phyloP scores from a whole-genome alignment of 2,113 vertebrate species.

The Anseranas semipalmata region DNA sequence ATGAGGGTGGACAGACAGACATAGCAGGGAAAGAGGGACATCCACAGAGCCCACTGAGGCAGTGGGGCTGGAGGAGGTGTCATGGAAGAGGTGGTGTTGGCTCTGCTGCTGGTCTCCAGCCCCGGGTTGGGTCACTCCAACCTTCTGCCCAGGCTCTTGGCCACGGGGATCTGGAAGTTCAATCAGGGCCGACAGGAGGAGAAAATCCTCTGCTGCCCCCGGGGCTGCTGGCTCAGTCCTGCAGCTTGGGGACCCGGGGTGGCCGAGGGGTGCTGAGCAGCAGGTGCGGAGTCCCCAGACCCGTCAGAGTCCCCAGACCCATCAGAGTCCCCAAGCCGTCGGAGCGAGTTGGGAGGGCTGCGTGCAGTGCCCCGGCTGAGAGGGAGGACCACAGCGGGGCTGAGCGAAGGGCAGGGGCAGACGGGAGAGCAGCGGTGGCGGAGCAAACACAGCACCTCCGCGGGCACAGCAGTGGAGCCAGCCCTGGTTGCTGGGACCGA shows the following conservation, averaged over 20 bases:
- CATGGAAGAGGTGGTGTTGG: background rate
- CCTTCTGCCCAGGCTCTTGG: background rate
- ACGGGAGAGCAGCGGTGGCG: background rate
- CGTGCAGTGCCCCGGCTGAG: background rate
- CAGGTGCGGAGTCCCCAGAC: background rate
- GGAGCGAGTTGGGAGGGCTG: background rate
- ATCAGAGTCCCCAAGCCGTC: no score
- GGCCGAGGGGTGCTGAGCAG: background rate
- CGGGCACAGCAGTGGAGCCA: rapidly evolving
- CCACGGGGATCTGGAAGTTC: background rate
- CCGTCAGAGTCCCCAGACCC: rapidly evolving
- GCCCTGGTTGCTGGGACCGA: rapidly evolving
- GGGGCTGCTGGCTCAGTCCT: background rate
- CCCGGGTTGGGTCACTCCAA: rapidly evolving
- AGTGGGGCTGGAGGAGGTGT: no score
- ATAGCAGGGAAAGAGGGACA: background rate
- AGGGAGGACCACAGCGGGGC: background rate
- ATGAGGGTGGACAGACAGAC: background rate
- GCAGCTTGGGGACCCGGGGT: background rate
- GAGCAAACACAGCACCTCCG: background rate
- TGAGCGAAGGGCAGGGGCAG: background rate
- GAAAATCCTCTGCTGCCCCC: rapidly evolving
- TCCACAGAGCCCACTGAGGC: background rate
- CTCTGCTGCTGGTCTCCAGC: background rate
- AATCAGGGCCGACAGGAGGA: background rate